Conservation (phyloP, 1,140 invertebrate species). For the Meloidogyne exigua region DNA sequence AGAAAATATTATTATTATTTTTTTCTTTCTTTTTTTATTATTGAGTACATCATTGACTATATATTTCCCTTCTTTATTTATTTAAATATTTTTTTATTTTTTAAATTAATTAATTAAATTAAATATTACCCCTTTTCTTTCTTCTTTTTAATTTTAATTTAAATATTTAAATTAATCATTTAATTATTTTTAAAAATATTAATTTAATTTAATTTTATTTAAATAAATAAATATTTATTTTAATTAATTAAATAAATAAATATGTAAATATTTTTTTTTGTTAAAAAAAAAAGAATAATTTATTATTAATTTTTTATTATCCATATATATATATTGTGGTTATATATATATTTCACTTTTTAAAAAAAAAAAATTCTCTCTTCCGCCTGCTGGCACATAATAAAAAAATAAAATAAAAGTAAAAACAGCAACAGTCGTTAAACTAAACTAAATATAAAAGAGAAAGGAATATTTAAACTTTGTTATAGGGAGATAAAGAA, state of each 20-base stretch:
- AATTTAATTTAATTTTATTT: too few relatives aligned
- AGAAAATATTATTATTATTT: not conserved
- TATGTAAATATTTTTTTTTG: not conserved
- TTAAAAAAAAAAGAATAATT: not conserved
- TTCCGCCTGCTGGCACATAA: not conserved
- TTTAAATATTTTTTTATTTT: too few relatives aligned
- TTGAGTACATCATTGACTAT: not conserved
- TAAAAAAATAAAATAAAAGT: not conserved
- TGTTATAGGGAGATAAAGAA: not conserved
- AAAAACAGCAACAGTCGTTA: slow-evolving; percentile 4
- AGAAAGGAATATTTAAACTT: not conserved
- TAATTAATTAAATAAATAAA: too few relatives aligned
- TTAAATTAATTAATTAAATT: too few relatives aligned
- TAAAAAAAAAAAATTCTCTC: not conserved
- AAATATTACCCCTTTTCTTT: not conserved
- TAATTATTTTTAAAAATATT: too few relatives aligned
- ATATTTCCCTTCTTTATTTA: not conserved
- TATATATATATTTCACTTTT: not conserved
- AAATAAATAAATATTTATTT: too few relatives aligned
- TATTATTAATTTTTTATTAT: not conserved
- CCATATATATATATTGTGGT: not conserved
- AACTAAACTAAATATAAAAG: not conserved
- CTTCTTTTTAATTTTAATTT: too few relatives aligned
- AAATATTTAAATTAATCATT: too few relatives aligned
- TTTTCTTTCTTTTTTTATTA: too few relatives aligned